Conservation (phyloP, 2,797 vertebrate species). For the Pygocentrus nattereri region DNA sequence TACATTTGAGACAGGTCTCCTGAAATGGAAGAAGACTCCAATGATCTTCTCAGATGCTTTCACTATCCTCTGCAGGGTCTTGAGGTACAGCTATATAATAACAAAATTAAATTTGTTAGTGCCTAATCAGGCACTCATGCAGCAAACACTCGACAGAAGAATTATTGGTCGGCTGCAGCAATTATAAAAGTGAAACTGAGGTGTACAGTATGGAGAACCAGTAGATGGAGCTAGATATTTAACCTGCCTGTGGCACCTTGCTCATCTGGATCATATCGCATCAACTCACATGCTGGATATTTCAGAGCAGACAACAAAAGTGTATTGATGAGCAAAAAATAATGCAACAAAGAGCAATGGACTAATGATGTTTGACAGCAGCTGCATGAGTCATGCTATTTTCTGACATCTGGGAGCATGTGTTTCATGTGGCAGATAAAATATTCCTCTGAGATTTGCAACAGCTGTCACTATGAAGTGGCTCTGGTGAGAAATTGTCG, state of each 20-base stretch:
- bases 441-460: slow-evolving; percentile 8
- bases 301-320: slow-evolving; percentile 1
- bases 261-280: background rate
- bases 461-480: slow-evolving; percentile 4
- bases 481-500: background rate
- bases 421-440: slow-evolving; percentile 12
- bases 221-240: slow-evolving; percentile 53
- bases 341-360: background rate
- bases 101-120: background rate
- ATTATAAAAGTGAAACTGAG: background rate
- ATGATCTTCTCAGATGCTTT: too few species aligned
- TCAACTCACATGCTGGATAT: background rate
- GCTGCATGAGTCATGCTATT: slow-evolving; percentile 22
- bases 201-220: slow-evolving; percentile 2
- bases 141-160: background rate
- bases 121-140: background rate
- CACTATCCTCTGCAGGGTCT: too few species aligned
- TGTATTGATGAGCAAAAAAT: slow-evolving; percentile 1
- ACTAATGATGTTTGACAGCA: slow-evolving; percentile 29
- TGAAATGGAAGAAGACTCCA: too few species aligned
- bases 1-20: too few species aligned
- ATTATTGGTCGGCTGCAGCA: too few species aligned
- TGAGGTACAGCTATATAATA: too few species aligned
- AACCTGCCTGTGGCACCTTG: background rate
- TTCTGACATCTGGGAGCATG: slow-evolving; percentile 11